phyloP scores from a whole-genome alignment of 2,113 vertebrate species.

The Neodon shergylaensis region DNA sequence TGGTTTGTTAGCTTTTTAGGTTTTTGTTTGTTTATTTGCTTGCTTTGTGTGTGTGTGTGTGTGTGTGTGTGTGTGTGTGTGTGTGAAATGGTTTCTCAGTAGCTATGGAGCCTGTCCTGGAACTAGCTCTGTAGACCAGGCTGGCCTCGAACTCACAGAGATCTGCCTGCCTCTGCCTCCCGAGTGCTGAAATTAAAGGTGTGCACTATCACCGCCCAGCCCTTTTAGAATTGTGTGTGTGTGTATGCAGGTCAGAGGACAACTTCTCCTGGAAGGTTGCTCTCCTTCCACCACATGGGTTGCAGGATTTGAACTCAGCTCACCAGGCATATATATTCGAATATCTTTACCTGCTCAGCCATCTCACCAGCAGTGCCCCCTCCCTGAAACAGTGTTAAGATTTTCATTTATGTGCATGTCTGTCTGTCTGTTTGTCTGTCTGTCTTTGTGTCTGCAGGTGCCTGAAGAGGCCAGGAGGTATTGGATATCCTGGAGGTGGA shows the following conservation, averaged over 20 bases:
- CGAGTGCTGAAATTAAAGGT: no score
- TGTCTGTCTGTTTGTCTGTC: background rate
- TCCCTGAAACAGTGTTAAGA: background rate
- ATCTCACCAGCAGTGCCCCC: background rate
- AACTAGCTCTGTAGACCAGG: no score
- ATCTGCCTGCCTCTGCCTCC: no score
- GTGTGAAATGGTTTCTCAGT: no score
- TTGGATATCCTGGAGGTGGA: background rate
- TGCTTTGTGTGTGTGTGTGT: background rate
- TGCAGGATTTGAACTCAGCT: background rate
- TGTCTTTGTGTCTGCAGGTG: background rate
- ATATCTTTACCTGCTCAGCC: background rate
- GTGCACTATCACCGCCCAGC: no score
- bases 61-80: no score
- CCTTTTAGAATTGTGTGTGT: background rate
- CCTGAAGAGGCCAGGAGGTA: no score
- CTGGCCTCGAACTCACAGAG: background rate
- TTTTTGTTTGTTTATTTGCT: background rate
- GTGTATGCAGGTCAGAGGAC: background rate
- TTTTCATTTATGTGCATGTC: background rate
- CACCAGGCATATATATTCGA: background rate
- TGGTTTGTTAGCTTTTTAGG: background rate
- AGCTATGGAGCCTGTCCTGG: no score
- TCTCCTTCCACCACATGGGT: background rate
- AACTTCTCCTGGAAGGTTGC: background rate